Evolutionary conservation across 1,140 invertebrate genomes (phyloP).

Genomic region (Aphelenchoides fujianensis): DNA sequence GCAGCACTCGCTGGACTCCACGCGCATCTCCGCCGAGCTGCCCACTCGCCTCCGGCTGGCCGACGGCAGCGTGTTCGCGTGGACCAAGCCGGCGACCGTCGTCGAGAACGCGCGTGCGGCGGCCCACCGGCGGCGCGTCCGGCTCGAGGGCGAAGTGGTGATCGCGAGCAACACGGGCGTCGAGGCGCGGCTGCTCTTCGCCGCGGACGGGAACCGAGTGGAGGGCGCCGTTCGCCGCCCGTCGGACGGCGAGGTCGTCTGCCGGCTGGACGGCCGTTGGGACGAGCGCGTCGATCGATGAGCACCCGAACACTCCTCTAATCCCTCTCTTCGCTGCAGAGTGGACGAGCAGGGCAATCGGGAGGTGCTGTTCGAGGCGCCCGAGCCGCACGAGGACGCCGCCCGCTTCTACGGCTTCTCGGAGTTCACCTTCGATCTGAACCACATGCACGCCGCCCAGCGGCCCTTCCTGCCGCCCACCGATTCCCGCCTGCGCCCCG

Average conservation of each 20-base stretch:
- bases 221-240: constrained; percentile 16
- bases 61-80: constrained; percentile 38
- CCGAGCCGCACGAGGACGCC: not conserved
- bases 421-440: constrained; percentile 37
- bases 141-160: constrained; percentile 34
- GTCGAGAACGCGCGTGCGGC: constrained; percentile 28
- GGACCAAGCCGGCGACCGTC: constrained; percentile 39
- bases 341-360: not conserved
- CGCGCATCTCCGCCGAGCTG: constrained; percentile 9
- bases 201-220: constrained; percentile 25
- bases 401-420: constrained; percentile 47
- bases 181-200: constrained; percentile 28
- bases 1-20: constrained; percentile 66
- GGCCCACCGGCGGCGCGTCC: constrained; percentile 26
- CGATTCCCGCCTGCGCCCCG: constrained; percentile 43
- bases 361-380: constrained; percentile 17
- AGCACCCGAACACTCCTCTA: constrained; percentile 17
- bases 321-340: no score
- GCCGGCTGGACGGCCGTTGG: constrained; percentile 22
- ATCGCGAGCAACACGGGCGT: constrained; percentile 28
- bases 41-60: constrained; percentile 32
- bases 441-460: constrained; percentile 35
- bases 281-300: constrained; percentile 32
- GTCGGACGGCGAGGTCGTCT: not conserved
- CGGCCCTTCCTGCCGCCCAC: constrained; percentile 28